Base-by-base conservation (phyloP, 1,140 invertebrate species). In the Papilio machaon region DNA sequence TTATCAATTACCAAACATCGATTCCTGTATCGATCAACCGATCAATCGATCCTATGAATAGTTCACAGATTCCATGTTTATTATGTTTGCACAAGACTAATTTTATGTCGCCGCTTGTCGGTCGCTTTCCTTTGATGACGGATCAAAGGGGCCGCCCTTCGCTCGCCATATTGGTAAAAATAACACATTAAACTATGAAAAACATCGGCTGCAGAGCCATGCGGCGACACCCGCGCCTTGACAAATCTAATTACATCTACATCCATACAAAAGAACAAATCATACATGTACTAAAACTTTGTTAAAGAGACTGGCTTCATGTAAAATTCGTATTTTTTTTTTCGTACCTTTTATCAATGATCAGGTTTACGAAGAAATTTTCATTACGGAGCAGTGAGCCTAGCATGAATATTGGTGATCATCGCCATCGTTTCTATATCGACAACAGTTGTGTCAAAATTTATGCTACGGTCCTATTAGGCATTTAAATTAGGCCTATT, bases 111-210 rank as follows among this genome's bases (percentile, higher is more conserved):
- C 85, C 75, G 82, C 80, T 75, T 82, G 88, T 89, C 91, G 89
- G 88, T 83, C 79, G 86, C 79, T 64, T 79, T 86, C 86, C 91
- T 94, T 92, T 92, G 91, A 92, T 86, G 86, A 76, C 67, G 58
- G 87, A 89, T 93, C 90, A 93, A 93, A 94, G 86, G 80, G 79
- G 81, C 91, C 92, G 91, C 83, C 85, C 83, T 87, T 85, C 85
- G 86, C 86, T 88, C 86, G 88, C 89, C 90, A 90, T 92, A 91
- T 92, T 91, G 90, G 91, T 92, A 91, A 90, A 91, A 92, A 91
- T 90, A 92, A 91, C 91, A 94, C 90, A 91, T 93, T 89, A 91
- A 90, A 89, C 81, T 86, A 86, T 88, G 82, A 79, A 90, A 85
- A 90, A 89, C 89, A 88, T 88, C 79, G 89, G 83, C 58, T 47